phyloP scores from a whole-genome alignment of 2,113 vertebrate genomes.

The Leuciscus idus region DNA sequence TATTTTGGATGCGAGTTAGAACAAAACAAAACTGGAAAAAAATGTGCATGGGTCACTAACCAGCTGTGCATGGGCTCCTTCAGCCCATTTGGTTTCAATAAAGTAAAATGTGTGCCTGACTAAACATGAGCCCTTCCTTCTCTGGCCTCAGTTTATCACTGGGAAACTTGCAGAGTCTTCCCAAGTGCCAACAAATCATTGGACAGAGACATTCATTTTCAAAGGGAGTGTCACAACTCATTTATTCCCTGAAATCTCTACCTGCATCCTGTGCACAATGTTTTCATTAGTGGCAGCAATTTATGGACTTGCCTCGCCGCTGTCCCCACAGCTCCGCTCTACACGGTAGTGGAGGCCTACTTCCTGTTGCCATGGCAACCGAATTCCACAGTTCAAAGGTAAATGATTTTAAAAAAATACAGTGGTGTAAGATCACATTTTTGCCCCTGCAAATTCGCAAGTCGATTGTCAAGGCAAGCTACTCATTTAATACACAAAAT shows the following conservation, averaged over 20 bases:
- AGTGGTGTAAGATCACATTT: neutral
- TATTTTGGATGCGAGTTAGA: neutral
- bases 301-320: slow-evolving; percentile 76
- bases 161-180: slow-evolving; percentile 54
- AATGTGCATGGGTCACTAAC: slow-evolving; percentile 24
- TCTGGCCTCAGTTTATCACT: slow-evolving; percentile 74
- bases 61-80: slow-evolving; percentile 42
- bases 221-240: slow-evolving; percentile 80
- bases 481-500: slow-evolving; percentile 7
- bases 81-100: slow-evolving; percentile 80
- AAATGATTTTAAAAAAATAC: slow-evolving; percentile 75
- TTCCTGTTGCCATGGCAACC: slow-evolving; percentile 85
- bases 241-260: slow-evolving; percentile 82
- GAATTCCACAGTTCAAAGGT: slow-evolving; percentile 81
- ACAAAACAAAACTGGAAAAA: slow-evolving; percentile 12
- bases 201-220: slow-evolving; percentile 76
- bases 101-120: slow-evolving; percentile 58
- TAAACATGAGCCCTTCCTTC: slow-evolving; percentile 40
- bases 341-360: slow-evolving; percentile 69
- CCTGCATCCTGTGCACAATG: slow-evolving; percentile 81
- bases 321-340: slow-evolving; percentile 65
- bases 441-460: slow-evolving; percentile 12
- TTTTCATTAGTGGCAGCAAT: slow-evolving; percentile 85
- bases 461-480: slow-evolving; percentile 19
- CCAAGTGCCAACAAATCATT: slow-evolving; percentile 68